phyloP scores from a whole-genome alignment of 2,888 invertebrate species.

The Galerucella calmariensis region DNA sequence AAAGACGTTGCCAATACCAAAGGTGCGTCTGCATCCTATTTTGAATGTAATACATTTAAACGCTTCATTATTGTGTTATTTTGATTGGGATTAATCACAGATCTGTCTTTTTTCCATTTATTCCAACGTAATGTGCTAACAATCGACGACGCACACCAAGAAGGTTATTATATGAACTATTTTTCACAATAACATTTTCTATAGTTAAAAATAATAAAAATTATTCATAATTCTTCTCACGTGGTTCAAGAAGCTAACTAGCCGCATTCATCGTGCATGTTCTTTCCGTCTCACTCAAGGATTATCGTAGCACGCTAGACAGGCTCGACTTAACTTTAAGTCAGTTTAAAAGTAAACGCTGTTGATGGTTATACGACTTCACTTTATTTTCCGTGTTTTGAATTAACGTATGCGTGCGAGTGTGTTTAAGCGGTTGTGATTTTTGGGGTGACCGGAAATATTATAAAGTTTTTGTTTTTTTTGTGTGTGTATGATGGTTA shows the following conservation, averaged over 20 bases:
- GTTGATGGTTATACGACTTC: conserved; percentile 35
- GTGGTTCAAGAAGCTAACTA: conserved; percentile 15
- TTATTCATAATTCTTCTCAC: conserved; percentile 13
- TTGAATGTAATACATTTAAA: too few relatives aligned
- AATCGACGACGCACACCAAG: too few relatives aligned
- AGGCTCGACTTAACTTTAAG: conserved; percentile 29
- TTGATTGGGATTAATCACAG: too few relatives aligned
- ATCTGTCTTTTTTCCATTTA: too few relatives aligned
- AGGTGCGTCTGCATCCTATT: too few relatives aligned
- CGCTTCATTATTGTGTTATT: too few relatives aligned
- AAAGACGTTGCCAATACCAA: too few relatives aligned
- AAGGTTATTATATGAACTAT: too few relatives aligned
- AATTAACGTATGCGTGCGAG: conserved; percentile 21
- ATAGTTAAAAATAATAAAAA: neutral
- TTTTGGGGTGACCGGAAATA: too few relatives aligned
- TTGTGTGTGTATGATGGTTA: neutral
- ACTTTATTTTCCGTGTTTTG: conserved; percentile 25
- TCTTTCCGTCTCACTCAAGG: conserved; percentile 25
- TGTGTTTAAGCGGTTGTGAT: conserved; percentile 16
- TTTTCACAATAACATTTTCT: too few relatives aligned
- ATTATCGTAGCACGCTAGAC: conserved; percentile 30
- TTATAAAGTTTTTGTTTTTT: too few relatives aligned
- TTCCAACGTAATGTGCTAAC: too few relatives aligned
- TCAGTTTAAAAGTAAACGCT: conserved; percentile 40
- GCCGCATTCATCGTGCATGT: conserved; percentile 6